These are phyloP conservation scores for Rhombomys opimus DNA, from an alignment of 2,113 vertebrate genomes.

Conservation along the genomic window DNA sequence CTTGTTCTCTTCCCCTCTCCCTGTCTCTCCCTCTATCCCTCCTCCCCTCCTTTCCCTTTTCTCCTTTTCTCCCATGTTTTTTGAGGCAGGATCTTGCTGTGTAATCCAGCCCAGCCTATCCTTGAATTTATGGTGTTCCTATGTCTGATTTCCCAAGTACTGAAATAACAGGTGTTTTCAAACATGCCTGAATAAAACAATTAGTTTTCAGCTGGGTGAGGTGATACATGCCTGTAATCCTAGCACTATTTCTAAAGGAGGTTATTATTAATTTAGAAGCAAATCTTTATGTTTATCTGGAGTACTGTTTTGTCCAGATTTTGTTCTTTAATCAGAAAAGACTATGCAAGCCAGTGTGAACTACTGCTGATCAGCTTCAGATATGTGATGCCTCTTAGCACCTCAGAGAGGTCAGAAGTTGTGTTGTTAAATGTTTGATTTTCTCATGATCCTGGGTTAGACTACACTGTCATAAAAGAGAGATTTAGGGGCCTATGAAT, in stretches of 20 bases:
- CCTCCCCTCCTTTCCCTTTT: not conserved
- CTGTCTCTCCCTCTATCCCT: too few relatives aligned
- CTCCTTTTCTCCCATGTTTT: not conserved
- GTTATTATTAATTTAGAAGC: constrained; percentile 28
- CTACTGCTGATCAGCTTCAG: not conserved
- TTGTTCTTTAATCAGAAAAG: constrained; percentile 8
- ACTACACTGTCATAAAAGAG: not conserved
- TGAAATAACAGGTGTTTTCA: too few relatives aligned
- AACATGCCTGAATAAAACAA: not conserved
- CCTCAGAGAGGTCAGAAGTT: not conserved
- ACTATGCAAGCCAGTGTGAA: not conserved
- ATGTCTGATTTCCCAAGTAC: not conserved
- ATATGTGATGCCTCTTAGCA: not conserved
- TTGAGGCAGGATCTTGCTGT: not conserved
- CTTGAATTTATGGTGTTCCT: not conserved
- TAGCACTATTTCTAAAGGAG: not conserved
- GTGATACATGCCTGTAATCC: too few relatives aligned
- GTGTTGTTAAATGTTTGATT: not conserved
- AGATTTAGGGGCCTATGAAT: not conserved
- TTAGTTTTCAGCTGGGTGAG: not conserved
- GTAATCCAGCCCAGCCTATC: not conserved
- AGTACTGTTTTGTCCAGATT: not conserved
- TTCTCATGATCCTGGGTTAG: not conserved
- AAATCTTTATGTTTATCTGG: not conserved
- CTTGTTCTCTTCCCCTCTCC: too few relatives aligned